Percentiles rank a stretch among this genome's conserved stretches.
Conservation (phyloP, 2,113 vertebrate genomes). For the Antigone vipio region DNA sequence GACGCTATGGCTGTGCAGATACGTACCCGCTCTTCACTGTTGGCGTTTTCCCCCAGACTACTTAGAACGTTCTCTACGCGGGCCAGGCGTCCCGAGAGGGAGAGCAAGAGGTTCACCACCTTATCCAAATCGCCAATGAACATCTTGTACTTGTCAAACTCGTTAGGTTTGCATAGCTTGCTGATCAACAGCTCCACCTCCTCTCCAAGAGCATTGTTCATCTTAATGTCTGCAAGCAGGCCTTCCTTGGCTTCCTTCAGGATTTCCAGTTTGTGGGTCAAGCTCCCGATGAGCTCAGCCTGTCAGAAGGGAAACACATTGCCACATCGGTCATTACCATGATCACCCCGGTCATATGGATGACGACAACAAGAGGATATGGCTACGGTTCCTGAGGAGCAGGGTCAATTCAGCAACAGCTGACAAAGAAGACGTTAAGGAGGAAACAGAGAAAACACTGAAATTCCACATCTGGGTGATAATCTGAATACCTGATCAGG, state of each 20-base stretch:
- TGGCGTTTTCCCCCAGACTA: constrained; percentile 74
- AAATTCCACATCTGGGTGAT: neutral
- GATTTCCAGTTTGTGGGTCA: constrained; percentile 79
- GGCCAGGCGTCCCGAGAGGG: constrained; percentile 89
- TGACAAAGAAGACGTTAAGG: neutral
- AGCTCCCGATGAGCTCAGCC: constrained; percentile 87
- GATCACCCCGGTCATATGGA: neutral
- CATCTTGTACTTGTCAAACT: constrained; percentile 94
- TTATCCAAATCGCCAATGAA: constrained; percentile 95
- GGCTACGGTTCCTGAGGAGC: neutral
- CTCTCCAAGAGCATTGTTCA: constrained; percentile 80
- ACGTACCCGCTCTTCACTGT: constrained; percentile 84
- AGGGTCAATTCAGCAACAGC: neutral
- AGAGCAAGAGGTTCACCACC: constrained; percentile 94
- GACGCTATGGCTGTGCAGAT: neutral
- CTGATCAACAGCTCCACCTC: constrained; percentile 83
- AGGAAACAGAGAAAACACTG: neutral
- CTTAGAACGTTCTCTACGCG: constrained; percentile 86
- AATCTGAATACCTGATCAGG: neutral
- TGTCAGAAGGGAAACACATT: constrained; percentile 53
- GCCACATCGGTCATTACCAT: neutral
- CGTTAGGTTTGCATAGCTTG: constrained; percentile 85
- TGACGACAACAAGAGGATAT: neutral
- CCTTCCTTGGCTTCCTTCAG: constrained; percentile 84
- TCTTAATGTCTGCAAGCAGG: constrained; percentile 81